Evolutionary conservation across 2,888 invertebrate genomes (phyloP).

Genomic region (Lasioglossum oenotherae): DNA sequence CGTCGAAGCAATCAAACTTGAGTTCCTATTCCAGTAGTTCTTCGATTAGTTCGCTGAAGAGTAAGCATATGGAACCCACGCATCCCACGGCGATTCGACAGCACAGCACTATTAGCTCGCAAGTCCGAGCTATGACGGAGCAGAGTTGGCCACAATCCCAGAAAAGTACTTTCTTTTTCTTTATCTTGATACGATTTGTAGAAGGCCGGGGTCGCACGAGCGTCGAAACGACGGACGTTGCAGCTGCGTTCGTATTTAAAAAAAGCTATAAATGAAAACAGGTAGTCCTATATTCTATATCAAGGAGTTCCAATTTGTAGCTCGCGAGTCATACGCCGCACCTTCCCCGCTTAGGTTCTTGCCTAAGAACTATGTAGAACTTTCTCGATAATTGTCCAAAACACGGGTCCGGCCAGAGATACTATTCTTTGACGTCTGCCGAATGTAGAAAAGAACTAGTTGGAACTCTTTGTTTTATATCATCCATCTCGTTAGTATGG

Average conservation of each 20-base stretch:
- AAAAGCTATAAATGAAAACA: background rate
- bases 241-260: background rate
- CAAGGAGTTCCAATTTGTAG: too few relatives aligned
- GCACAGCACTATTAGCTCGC: conserved; percentile 83
- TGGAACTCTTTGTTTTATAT: too few relatives aligned
- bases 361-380: too few relatives aligned
- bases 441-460: too few relatives aligned
- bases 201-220: background rate
- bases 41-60: conserved; percentile 81
- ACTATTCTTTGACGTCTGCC: too few relatives aligned
- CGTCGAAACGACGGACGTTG: background rate
- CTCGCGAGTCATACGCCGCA: too few relatives aligned
- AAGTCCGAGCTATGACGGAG: conserved; percentile 83
- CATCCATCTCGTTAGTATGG: too few relatives aligned
- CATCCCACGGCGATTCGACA: conserved; percentile 80
- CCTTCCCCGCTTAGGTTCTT: too few relatives aligned
- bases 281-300: background rate
- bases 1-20: conserved; percentile 80
- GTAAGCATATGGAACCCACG: conserved; percentile 80
- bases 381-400: too few relatives aligned
- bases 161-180: conserved; percentile 73
- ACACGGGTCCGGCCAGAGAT: too few relatives aligned
- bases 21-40: conserved; percentile 83
- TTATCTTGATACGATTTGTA: background rate
- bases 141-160: conserved; percentile 82